Evolutionary conservation across 2,797 vertebrate genomes (phyloP).

Genomic region (Onychomys torridus): DNA sequence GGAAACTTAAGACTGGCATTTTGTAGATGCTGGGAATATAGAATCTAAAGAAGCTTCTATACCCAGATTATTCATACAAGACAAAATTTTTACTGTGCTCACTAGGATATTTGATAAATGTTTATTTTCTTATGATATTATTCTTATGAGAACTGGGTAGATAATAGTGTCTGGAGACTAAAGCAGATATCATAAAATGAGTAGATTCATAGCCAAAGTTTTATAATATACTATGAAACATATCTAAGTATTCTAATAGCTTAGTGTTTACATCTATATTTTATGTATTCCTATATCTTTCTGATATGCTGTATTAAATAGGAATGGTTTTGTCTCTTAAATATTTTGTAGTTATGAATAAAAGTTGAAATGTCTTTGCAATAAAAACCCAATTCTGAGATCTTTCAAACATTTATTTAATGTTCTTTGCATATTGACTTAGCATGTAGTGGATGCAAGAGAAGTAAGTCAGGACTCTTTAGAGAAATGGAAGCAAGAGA

Average conservation of each 20-base stretch:
- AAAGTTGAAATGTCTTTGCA: background rate
- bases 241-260: background rate
- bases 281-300: constrained; percentile 13
- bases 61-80: constrained; percentile 7
- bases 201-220: background rate
- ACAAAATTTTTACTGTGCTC: background rate
- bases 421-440: constrained; percentile 48
- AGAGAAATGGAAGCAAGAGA: background rate
- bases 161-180: background rate
- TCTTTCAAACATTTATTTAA: background rate
- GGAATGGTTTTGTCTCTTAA: background rate
- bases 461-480: background rate
- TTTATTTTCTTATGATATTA: background rate
- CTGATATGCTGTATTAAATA: background rate
- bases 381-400: constrained; percentile 4
- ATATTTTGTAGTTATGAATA: constrained; percentile 42
- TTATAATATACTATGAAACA: background rate
- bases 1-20: background rate
- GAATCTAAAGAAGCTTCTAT: background rate
- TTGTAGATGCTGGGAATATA: background rate
- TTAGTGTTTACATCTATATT: background rate
- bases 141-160: background rate
- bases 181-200: background rate
- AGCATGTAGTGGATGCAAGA: background rate
- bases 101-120: background rate